phyloP scores from a whole-genome alignment of 2,888 invertebrate genomes.

The Thymelicus sylvestris region DNA sequence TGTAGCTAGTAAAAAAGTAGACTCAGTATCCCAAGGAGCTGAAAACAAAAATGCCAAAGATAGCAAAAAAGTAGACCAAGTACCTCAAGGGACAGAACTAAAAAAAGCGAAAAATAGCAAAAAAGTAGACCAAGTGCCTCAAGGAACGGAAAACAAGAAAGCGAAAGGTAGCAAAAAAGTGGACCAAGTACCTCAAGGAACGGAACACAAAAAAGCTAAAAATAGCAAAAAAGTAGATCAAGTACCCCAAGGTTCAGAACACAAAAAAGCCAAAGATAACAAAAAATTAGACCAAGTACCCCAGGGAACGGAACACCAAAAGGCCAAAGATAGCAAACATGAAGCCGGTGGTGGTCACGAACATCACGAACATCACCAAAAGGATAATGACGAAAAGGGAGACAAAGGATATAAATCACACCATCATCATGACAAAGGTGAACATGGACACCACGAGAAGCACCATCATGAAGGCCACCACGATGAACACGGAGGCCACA shows the following conservation, averaged over 20 bases:
- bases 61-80: slow-evolving; percentile 60
- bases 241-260: slow-evolving; percentile 79
- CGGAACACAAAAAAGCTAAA: slow-evolving; percentile 40
- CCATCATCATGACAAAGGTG: slow-evolving; percentile 91
- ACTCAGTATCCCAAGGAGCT: slow-evolving; percentile 79
- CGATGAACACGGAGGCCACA: slow-evolving; percentile 91
- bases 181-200: slow-evolving; percentile 18
- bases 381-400: slow-evolving; percentile 90
- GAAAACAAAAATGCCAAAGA: slow-evolving; percentile 76
- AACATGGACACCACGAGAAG: slow-evolving; percentile 91
- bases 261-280: slow-evolving; percentile 71
- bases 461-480: slow-evolving; percentile 91
- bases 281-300: slow-evolving; percentile 67
- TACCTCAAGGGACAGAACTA: slow-evolving; percentile 78
- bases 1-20: slow-evolving; percentile 47
- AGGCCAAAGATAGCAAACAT: slow-evolving; percentile 75
- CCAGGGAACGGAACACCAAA: slow-evolving; percentile 81
- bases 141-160: slow-evolving; percentile 38
- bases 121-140: slow-evolving; percentile 15
- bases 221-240: slow-evolving; percentile 61
- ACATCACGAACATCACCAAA: slow-evolving; percentile 88
- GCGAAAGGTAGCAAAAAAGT: slow-evolving; percentile 42
- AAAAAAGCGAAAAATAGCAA: slow-evolving; percentile 67
- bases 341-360: slow-evolving; percentile 89
- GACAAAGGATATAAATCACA: slow-evolving; percentile 91